Base-by-base conservation (phyloP, 2,797 vertebrate genomes). In the Meriones psammophilus region DNA sequence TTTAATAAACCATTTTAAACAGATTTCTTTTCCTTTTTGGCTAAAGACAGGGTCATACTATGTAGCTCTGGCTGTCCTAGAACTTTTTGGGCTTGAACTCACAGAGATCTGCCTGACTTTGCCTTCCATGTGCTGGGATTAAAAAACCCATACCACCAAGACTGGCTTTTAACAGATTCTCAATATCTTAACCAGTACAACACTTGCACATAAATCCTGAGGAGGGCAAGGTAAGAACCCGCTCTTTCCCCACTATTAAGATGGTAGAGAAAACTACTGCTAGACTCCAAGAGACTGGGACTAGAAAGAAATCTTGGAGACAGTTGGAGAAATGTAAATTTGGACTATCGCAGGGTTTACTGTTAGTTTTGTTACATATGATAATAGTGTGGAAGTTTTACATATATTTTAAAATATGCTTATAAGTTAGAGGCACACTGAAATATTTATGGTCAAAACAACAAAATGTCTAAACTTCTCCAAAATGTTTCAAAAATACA, bases 181-280 rank as follows among this genome's bases (percentile, higher is more conserved):
- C 50, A 54, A 76, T 30, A 86, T 84, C 84, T 74, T 33, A 58
- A 20, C 46, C 28, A 42, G 96, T 96, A 85, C 80, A 94, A 68
- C 18, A 84, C 68, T 86, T 64, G 68, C 78, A 96, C 95, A 73
- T 62, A 97, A 94, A 96, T 92, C 77, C 95, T 97, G 85, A 95
- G 94, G 89, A 93, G 96, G 73, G 4, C 39, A 64, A 64, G 10
- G 50, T 13, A 39, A 78, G 96, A 94, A 62, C 62, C 71, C 68
- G 64, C 84, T 58, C 12, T 76, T 26, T 93, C 39, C 62, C 7
- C 26, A 71, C 17, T 62, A 18, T 46, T 56, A 83, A 95, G 89
- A 68, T 1, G 58, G 50, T 46, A 64, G 46, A 64, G n/a, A 78
- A 79, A 89, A 89, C 20, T 2, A 85, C 50, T 46, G 77, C 58